These are phyloP conservation scores for Congeria kusceri DNA, from an alignment of 2,888 invertebrate species.

Conservation along the genomic window DNA sequence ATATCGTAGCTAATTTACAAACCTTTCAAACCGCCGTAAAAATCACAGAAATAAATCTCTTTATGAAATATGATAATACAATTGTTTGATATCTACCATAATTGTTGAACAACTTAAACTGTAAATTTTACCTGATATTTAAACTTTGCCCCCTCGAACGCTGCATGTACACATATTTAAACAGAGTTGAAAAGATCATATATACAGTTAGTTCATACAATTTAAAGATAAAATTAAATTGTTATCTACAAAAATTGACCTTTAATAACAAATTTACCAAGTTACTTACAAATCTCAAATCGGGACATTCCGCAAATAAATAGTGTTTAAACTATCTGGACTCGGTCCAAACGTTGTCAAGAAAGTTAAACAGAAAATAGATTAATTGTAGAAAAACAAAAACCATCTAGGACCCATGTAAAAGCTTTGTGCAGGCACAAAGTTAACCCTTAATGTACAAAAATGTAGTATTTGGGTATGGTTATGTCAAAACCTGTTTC, in stretches of 20 bases:
- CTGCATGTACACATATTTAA: conserved; percentile 35
- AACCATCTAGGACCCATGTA: conserved; percentile 53
- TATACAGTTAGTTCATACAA: conserved; percentile 23
- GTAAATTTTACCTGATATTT: conserved; percentile 39
- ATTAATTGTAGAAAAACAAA: conserved; percentile 62
- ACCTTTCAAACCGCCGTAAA: too few species aligned
- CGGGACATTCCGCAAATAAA: conserved; percentile 63
- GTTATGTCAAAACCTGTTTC: conserved; percentile 37
- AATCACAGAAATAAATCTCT: too few species aligned
- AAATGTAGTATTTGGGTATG: neutral
- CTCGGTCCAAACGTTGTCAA: conserved; percentile 46
- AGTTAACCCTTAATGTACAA: conserved; percentile 42
- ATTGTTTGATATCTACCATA: too few species aligned
- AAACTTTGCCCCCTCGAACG: conserved; percentile 31
- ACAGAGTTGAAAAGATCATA: conserved; percentile 27
- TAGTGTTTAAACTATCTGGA: conserved; percentile 65
- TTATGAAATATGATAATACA: too few species aligned
- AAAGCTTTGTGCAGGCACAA: neutral
- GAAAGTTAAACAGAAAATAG: conserved; percentile 35
- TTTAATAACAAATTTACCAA: conserved; percentile 68
- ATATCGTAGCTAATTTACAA: too few species aligned
- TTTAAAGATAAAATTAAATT: conserved; percentile 55
- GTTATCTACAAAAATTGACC: conserved; percentile 65
- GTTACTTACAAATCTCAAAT: conserved; percentile 65
- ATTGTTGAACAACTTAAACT: conserved; percentile 15